Evolutionary conservation across 2,888 invertebrate genomes (phyloP), one percentile per base, ranked within the genome.

Genomic region (Diaphora mendica): DNA sequence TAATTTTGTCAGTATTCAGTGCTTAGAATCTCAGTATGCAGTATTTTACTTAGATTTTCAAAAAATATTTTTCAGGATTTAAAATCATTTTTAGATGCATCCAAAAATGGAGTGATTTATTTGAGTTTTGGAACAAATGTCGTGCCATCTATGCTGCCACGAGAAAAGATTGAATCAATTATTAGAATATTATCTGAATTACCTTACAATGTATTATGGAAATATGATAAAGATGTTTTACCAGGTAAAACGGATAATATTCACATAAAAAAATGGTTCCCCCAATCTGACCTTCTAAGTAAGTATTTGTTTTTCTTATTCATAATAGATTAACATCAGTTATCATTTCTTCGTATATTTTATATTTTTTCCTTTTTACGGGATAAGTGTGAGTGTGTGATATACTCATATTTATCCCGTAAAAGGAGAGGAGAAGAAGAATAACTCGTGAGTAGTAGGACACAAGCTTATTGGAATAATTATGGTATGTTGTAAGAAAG

Each of bases 51-150:
- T 33, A 33, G 2, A 33, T 33, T 33, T 33, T 33, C 33, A 33
- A 33, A 33, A n/a, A 33, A 33, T 33, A 3, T 3, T 33, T 33
- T 33, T 23, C 79, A 93, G 91, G 90, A 91, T n/a, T 79, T 94
- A 2, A 83, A 93, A 74, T 76, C 81, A 9, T 93, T 88, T 75
- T 75, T 94, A 55, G 91, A 93, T 69, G 81, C 85, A 1, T 90
- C 94, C 0, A 85, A 87, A 59, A 81, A 93, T 55, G 94, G 94
- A 1, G 91, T 89, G 0, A 87, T 91, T 5, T 90, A 91, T 62
- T 74, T 89, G 4, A 91, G 92, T 77, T 90, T 91, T 51, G 92
- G 92, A 0, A 90, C 90, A 26, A 89, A 90, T 68, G 83, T 88
- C 3, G 74, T 84, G 23, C 73, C 86, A 5, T 66, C 85, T 33